Base-by-base conservation (phyloP, 2,113 vertebrate species). In the Microtus oregoni region DNA sequence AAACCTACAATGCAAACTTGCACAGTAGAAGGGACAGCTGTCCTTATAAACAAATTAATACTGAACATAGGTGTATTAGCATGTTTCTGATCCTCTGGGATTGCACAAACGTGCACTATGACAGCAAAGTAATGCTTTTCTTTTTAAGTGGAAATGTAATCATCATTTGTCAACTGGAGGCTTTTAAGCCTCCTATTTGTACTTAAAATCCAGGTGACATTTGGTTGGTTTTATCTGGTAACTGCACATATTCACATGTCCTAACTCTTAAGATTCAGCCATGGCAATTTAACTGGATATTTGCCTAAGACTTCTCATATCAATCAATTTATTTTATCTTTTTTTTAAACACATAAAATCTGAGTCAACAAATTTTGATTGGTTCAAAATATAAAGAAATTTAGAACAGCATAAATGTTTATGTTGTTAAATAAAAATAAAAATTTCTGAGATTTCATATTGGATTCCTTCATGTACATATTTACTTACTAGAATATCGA, bases 31-130 rank as follows among this genome's bases (percentile, higher is more conserved):
- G 92, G 55, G 19, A 72, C 79, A 91, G 88, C 68, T 97, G 77
- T 93, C 32, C 55, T 81, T 88, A 14, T 77, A 98, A 96, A 96
- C 86, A 98, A 97, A 97, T 89, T 87, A 94, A 96, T 95, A 52
- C 89, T 47, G 28, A 96, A 72, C 30, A 88, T 2, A 88, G 58
- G 75, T 90, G 10, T 79, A 70, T 75, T 95, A 83, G 82, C 61
- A 32, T 50, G 70, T 78, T 95, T 91, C 77, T 86, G 75, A 87
- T 52, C n/a, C 6, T 91, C 93, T 94, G 73, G n/a, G 65, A 88
- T 81, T 92, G 91, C 85, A 17, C n/a, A 91, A 96, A 95, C 78
- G 65, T 73, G 3, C 7, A 88, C 32, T 81, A 90, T 76, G 41
- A 92, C 91, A 94, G 30, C 47, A 91, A 96, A 96, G 10, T 35